phyloP scores from a whole-genome alignment of 2,888 invertebrate genomes.

The Eurois occulta region DNA sequence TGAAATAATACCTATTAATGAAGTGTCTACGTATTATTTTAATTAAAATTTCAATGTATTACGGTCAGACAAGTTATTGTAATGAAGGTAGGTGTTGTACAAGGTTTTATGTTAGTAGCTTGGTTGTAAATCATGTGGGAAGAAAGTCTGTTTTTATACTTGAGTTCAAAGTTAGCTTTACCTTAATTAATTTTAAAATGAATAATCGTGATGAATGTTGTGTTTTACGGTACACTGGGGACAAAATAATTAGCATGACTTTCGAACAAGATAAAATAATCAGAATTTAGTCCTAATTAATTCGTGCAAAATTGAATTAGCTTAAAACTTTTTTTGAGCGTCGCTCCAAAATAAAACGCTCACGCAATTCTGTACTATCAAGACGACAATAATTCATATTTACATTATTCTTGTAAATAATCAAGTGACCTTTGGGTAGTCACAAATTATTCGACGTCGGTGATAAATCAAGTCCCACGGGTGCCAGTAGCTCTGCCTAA shows the following conservation, averaged over 20 bases:
- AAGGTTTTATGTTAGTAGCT: constrained; percentile 14
- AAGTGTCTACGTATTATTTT: constrained; percentile 71
- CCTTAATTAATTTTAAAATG: neutral
- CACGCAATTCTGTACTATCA: constrained; percentile 32
- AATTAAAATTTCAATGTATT: constrained; percentile 67
- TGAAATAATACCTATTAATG: constrained; percentile 81
- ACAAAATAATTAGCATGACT: constrained; percentile 9
- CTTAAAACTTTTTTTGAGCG: constrained; percentile 9
- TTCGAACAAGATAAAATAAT: constrained; percentile 1
- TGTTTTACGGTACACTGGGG: constrained; percentile 21
- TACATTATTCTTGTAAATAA: constrained; percentile 61
- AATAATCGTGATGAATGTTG: neutral
- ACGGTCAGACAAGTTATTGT: constrained; percentile 57
- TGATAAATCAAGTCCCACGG: constrained; percentile 77
- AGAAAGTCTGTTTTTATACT: neutral
- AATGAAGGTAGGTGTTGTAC: constrained; percentile 36
- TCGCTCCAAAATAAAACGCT: constrained; percentile 28
- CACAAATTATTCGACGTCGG: constrained; percentile 71
- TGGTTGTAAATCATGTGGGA: constrained; percentile 4
- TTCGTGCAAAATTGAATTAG: constrained; percentile 14
- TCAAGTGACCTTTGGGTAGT: constrained; percentile 65
- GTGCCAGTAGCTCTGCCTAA: constrained; percentile 74
- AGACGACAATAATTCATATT: constrained; percentile 59
- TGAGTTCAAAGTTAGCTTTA: neutral
- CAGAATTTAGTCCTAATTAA: constrained; percentile 22